phyloP scores from a whole-genome alignment of 1,140 invertebrate genomes.

The Leptinotarsa texana region DNA sequence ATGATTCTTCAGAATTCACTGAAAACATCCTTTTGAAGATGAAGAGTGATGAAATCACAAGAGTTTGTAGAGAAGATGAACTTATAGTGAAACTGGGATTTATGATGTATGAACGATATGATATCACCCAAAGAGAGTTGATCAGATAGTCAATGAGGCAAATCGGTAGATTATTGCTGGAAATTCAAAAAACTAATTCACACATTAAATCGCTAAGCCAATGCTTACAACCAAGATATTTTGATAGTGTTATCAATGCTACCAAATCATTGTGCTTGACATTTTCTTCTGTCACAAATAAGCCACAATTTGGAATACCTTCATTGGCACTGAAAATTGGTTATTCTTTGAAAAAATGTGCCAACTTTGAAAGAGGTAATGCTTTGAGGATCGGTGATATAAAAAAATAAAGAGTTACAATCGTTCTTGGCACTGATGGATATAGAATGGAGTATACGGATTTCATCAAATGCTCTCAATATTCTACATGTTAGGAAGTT shows the following conservation, averaged over 20 bases:
- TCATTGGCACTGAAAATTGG: neutral
- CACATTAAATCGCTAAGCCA: constrained; percentile 12
- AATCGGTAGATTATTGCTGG: constrained; percentile 21
- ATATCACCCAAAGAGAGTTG: constrained; percentile 20
- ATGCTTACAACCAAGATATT: constrained; percentile 20
- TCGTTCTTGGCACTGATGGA: neutral
- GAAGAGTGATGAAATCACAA: constrained; percentile 26
- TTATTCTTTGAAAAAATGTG: constrained; percentile 4
- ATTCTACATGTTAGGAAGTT: neutral
- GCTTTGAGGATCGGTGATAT: neutral
- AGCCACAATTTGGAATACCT: neutral
- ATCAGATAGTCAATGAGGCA: constrained; percentile 27
- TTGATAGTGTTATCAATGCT: constrained; percentile 17
- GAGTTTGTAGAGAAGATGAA: constrained; percentile 19
- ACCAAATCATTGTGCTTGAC: constrained; percentile 15
- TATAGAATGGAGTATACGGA: neutral
- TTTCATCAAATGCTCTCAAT: constrained; percentile 4
- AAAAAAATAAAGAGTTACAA: neutral
- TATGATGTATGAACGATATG: constrained; percentile 29
- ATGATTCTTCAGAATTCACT: constrained; percentile 15
- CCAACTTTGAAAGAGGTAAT: constrained; percentile 3
- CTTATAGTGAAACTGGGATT: constrained; percentile 14
- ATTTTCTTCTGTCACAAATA: constrained; percentile 3
- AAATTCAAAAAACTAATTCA: constrained; percentile 2
- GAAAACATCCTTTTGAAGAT: constrained; percentile 23